Base-by-base conservation (phyloP, 2,113 vertebrate genomes). In the Dendrocopos noguchii region DNA sequence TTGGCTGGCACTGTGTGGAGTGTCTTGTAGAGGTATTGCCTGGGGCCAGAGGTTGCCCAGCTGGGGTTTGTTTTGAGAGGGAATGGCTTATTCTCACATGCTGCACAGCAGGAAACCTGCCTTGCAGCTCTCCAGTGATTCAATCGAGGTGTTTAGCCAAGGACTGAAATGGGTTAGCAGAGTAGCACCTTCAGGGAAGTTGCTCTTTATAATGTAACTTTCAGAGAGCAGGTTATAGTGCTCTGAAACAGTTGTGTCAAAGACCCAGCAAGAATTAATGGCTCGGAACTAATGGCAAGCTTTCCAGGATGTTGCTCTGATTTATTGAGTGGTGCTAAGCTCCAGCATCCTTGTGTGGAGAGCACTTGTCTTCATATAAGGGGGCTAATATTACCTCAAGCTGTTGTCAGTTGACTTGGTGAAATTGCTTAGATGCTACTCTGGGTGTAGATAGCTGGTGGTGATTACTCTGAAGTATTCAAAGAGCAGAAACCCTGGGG, bases 391-490 rank as follows among this genome's bases (percentile, higher is more conserved):
- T 96, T 96, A 92, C 97, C 96, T 97, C 97, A 98, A 97, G 97
- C 97, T 98, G 97, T 97, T 97, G 97, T 98, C 95, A 95, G 97
- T 96, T 98, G 97, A 97, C 97, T 97, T 97, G 96, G 97, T 95
- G 94, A 96, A 97, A 97, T 97, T 96, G 97, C 97, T 97, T 96
- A 96, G 97, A 97, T 96, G 94, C 97, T 75, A 81, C 96, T 97
- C 94, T 39, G 47, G 79, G 92, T 88, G 63, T 94, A 96, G 96
- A 94, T 97, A 95, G 97, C 95, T 95, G 94, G 94, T 94, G 96
- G 96, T 97, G 97, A 98, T 98, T 98, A 96, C 97, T 95, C 96
- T 24, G 57, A 96, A 95, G 97, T 95, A 97, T 98, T 97, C 96
- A 95, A 94, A 95, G 96, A 94, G 91, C 97, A 97, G 96, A 50